Base-by-base conservation (phyloP, 1,140 invertebrate genomes). In the Drosophila fuyamai region DNA sequence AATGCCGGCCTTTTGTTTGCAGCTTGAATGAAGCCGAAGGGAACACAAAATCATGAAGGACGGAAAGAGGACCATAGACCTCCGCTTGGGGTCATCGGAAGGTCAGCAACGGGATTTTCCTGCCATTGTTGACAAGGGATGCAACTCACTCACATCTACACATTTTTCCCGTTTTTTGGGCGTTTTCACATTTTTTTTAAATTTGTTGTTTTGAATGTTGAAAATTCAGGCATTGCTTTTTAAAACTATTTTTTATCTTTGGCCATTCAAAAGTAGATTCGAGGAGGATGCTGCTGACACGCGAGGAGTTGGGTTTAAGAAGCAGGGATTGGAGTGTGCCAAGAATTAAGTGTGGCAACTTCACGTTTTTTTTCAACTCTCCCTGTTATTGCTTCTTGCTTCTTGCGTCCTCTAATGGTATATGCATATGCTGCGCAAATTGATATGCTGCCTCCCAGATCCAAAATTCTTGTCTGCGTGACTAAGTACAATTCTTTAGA, bases 41-140 rank as follows among this genome's bases (percentile, higher is more conserved):
- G 81, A 85, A 72, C 61, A 56, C 61, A 80, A 74, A 88, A 79
- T 88, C 79, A 86, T 83, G 72, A 85, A 84, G 44, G 58, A 63
- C 59, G 77, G 65, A 56, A 68, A 62, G 79, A 82, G 76, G 67
- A 62, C 76, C 72, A 82, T 73, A 55, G 67, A 53, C 77, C 78
- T 43, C 54, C 67, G 74, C 61, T 90, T 89, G 85, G 85, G 85
- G 85, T 90, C 85, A 90, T 83, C 86, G 75, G 76, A 83, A 90
- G 85, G 85, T 90, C 85, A 90, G 85, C 85, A 90, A 90, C 85
- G 85, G 85, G 81, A 90, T 90, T 90, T 88, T 89, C 76, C 36
- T 88, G 76, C 84, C 72, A 83, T 85, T 89, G 83, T 89, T 90
- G 85, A 90, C 85, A 90, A 86, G 85, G 86, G 85, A 90, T 90